Percentiles rank a stretch among this genome's conserved stretches.
These are phyloP conservation scores for Bothrops jararaca DNA, from an alignment of 2,113 vertebrate genomes.

Conservation along the genomic window DNA sequence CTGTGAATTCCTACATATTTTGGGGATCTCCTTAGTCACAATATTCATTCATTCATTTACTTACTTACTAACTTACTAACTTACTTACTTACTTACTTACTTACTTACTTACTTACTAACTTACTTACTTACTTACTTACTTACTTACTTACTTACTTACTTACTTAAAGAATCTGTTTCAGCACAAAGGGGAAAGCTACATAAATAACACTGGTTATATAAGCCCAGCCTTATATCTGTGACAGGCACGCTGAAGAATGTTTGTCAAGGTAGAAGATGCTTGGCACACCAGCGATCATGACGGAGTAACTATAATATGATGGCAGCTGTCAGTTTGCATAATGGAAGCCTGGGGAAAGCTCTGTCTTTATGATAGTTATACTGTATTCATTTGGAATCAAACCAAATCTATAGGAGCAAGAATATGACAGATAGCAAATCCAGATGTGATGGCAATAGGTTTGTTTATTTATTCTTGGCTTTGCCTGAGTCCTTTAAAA, in stretches of 20 bases:
- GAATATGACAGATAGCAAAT: neutral
- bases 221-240: neutral
- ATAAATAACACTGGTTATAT: neutral
- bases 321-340: neutral
- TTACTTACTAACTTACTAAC: too few relatives aligned
- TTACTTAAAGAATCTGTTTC: constrained; percentile 15
- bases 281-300: neutral
- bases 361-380: neutral
- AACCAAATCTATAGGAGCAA: neutral
- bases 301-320: neutral
- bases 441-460: neutral
- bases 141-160: too few relatives aligned
- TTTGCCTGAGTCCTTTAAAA: neutral
- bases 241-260: constrained; percentile 1
- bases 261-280: neutral
- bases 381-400: neutral
- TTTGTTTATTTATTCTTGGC: neutral
- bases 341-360: neutral
- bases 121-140: too few relatives aligned
- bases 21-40: neutral
- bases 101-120: too few relatives aligned
- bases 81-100: too few relatives aligned
- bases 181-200: neutral
- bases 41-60: neutral
- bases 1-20: neutral